Evolutionary conservation across 1,140 invertebrate species (phyloP).

Genomic region (Myzus persicae): DNA sequence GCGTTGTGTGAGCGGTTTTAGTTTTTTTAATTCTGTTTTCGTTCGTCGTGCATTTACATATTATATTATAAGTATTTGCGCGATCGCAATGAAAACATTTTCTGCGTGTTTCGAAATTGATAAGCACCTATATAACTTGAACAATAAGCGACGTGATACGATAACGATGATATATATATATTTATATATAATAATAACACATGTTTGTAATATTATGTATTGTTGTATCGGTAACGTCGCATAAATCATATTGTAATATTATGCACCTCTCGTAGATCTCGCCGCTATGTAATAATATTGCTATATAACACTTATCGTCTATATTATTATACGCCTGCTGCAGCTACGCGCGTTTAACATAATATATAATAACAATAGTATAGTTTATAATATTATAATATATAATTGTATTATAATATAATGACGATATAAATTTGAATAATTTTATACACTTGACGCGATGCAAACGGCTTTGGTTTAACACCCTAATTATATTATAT

Average conservation of each 20-base stretch:
- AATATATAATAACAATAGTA: background rate
- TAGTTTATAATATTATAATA: background rate
- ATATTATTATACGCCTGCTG: background rate
- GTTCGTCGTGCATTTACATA: background rate
- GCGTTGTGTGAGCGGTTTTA: background rate
- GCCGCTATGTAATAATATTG: background rate
- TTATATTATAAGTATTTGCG: background rate
- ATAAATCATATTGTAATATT: background rate
- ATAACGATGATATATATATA: background rate
- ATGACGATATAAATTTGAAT: background rate
- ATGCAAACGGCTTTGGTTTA: background rate
- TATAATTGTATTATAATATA: too few relatives aligned
- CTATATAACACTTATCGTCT: background rate
- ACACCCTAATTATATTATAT: background rate
- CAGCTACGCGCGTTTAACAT: background rate
- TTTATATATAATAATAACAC: background rate
- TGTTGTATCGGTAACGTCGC: background rate
- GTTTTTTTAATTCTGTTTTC: background rate
- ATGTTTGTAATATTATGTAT: background rate
- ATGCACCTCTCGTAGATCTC: background rate
- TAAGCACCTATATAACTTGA: background rate
- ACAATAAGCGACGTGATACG: background rate
- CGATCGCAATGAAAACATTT: background rate
- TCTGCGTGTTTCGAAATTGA: background rate
- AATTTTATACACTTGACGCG: background rate